Base-by-base conservation (phyloP, 2,113 vertebrate species). In the Monarcha castaneiventris region DNA sequence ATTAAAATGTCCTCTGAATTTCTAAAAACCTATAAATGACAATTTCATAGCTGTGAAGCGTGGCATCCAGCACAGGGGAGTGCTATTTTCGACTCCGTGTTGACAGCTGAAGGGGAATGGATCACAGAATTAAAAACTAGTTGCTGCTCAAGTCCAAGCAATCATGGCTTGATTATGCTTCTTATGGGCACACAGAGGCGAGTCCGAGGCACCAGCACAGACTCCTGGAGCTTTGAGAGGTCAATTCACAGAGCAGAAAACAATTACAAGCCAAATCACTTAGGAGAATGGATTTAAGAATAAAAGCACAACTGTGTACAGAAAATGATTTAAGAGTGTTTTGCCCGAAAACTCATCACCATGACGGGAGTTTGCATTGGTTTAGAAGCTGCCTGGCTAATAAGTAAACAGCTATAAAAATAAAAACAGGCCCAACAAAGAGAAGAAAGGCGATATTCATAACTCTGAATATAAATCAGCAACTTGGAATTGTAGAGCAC, bases 41-140 rank as follows among this genome's bases (percentile, higher is more conserved):
- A 81, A 93, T 89, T 91, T 83, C 82, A 37, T 72, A 64, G 90
- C 93, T 85, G 91, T 62, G 84, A 87, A 95, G 93, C 67, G 13
- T 76, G 83, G 88, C 90, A 66, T 44, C 96, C n/a, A 79, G 90
- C 67, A 22, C 89, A 76, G 94, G 95, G 82, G 87, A 95, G 78
- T 58, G 62, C 89, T 90, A 81, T 83, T 85, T 91, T 68, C 49
- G 71, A 91, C 82, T 89, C 66, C 0, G 55, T 82, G 78, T 66
- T 87, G 93, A 95, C 93, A 92, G 89, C 84, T 92, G 93, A 95
- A 91, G 37, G 91, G 87, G 93, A 95, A 94, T 82, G 93, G 94
- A 94, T 94, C 89, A 55, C 55, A 76, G 79, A 91, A 93, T 91
- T 87, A 95, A 94, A 54, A 93, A 96, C 84, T 81, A 84, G 83